Conservation (phyloP, 2,797 vertebrate species). For the Tadarida brasiliensis region DNA sequence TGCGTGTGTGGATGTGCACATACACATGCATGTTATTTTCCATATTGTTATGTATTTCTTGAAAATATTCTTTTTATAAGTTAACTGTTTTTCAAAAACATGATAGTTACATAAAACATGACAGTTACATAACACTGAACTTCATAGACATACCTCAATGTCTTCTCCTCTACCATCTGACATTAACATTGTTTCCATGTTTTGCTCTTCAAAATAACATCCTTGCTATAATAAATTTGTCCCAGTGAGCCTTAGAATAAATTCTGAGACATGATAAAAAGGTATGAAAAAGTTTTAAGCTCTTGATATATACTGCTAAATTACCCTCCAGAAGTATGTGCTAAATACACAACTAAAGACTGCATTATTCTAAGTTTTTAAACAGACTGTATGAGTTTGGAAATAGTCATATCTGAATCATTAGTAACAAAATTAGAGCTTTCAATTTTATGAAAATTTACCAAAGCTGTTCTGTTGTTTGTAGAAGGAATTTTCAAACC, state of each 20-base stretch:
- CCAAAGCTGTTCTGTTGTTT: conserved; percentile 64
- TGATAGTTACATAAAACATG: not conserved
- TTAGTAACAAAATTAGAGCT: conserved; percentile 22
- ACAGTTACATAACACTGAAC: not conserved
- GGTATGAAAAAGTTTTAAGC: not conserved
- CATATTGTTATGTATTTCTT: conserved; percentile 33
- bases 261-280: conserved; percentile 16
- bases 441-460: conserved; percentile 66
- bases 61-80: not conserved
- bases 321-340: not conserved
- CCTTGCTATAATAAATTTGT: not conserved
- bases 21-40: not conserved
- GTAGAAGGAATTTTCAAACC: conserved; percentile 89
- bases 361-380: conserved; percentile 60
- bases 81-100: conserved; percentile 21
- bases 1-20: not conserved
- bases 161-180: not conserved
- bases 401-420: conserved; percentile 82
- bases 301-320: not conserved
- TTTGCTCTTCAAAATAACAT: not conserved
- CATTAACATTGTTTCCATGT: not conserved
- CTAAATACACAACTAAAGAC: not conserved
- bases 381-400: conserved; percentile 89
- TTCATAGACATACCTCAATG: not conserved
- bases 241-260: conserved; percentile 42